These are phyloP conservation scores for Gavialis gangeticus DNA, from an alignment of 2,113 vertebrate genomes.

Conservation along the genomic window DNA sequence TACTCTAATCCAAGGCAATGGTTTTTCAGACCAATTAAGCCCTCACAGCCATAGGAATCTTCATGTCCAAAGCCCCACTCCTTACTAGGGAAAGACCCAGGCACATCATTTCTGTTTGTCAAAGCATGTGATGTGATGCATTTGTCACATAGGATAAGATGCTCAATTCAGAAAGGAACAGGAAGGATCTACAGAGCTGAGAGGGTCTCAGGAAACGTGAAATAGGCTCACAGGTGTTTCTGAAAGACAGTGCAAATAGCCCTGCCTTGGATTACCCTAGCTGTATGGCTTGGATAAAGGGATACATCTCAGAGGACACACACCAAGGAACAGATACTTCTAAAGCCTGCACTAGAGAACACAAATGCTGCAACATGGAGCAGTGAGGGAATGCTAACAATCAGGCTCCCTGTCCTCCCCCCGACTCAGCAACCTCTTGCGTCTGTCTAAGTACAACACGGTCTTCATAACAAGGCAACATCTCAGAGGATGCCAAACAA, in stretches of 20 bases:
- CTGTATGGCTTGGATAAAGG: neutral
- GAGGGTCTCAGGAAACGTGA: neutral
- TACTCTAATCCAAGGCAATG: neutral
- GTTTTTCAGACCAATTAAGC: neutral
- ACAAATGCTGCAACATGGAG: rapidly evolving
- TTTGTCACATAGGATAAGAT: neutral
- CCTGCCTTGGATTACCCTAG: neutral
- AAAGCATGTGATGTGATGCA: neutral
- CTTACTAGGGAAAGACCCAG: rapidly evolving
- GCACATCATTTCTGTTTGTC: neutral
- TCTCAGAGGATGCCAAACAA: rapidly evolving
- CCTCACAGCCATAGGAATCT: neutral
- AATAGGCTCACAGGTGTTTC: no score
- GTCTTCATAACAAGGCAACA: neutral
- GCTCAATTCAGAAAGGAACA: no score
- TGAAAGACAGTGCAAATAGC: neutral
- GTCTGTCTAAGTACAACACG: rapidly evolving
- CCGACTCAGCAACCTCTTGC: neutral
- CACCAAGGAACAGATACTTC: neutral
- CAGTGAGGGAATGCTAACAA: neutral
- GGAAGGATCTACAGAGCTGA: neutral
- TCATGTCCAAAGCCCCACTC: neutral
- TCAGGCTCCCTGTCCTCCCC: neutral
- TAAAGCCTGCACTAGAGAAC: rapidly evolving
- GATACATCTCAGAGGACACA: neutral